A percentile compares a stretch with the other conserved stretches of the same genome.
Evolutionary conservation across 2,888 invertebrate species (phyloP).

Genomic region (Blastobasis lacticolella): DNA sequence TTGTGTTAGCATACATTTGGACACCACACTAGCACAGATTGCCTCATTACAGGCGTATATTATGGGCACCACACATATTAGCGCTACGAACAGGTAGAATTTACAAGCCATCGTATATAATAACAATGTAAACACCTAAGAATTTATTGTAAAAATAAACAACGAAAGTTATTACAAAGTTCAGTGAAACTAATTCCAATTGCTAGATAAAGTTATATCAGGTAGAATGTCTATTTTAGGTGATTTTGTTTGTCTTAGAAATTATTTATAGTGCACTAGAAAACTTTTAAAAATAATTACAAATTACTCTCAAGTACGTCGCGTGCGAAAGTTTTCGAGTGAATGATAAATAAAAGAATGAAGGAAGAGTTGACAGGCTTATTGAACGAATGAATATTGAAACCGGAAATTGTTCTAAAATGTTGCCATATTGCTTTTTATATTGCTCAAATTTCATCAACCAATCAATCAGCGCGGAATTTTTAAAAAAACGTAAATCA

Average conservation of each 20-base stretch:
- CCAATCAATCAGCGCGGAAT: no score
- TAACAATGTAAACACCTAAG: constrained; percentile 36
- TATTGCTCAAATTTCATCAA: no score
- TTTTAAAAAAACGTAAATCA: no score
- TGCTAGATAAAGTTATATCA: no score
- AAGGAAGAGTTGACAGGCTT: background rate
- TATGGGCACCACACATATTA: constrained; percentile 52
- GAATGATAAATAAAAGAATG: constrained; percentile 1
- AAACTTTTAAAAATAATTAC: no score
- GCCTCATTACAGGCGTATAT: constrained; percentile 88
- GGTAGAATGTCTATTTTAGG: no score
- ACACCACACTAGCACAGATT: constrained; percentile 95
- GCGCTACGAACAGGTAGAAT: constrained; percentile 41
- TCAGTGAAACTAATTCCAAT: no score
- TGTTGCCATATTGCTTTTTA: background rate
- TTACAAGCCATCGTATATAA: constrained; percentile 46
- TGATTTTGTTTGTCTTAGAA: background rate
- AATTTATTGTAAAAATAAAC: constrained; percentile 2
- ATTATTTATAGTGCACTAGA: background rate
- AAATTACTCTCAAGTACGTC: background rate
- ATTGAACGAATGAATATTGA: constrained; percentile 3
- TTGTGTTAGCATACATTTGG: constrained; percentile 96
- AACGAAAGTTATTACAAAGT: background rate
- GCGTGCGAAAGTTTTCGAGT: constrained; percentile 3
- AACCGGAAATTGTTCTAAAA: constrained; percentile 1